Evolutionary conservation across 1,140 invertebrate genomes (phyloP).

Genomic region (Zaprionus gabonicus): DNA sequence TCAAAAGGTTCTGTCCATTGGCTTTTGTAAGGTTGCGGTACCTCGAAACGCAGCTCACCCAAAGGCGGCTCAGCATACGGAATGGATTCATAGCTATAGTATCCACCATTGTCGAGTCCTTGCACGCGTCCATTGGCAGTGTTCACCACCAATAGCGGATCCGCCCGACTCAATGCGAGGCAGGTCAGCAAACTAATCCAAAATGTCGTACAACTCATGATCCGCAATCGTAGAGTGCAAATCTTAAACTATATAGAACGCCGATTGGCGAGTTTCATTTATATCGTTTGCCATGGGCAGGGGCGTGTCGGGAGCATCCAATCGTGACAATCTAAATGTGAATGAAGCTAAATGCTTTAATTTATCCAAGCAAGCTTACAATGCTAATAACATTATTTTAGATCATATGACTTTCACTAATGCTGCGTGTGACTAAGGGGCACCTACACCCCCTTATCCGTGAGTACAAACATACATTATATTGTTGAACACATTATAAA

Average conservation of each 20-base stretch:
- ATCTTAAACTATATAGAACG: background rate
- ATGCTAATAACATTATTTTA: background rate
- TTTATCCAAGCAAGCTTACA: background rate
- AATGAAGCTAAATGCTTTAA: background rate
- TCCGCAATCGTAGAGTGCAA: background rate
- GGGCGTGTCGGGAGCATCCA: constrained; percentile 6
- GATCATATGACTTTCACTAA: background rate
- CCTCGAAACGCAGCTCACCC: constrained; percentile 18
- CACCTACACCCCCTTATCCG: background rate
- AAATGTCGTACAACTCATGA: background rate
- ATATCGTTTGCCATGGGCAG: background rate
- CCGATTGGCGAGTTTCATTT: background rate
- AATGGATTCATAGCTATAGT: constrained; percentile 84
- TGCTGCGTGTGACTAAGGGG: background rate
- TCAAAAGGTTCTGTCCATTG: constrained; percentile 44
- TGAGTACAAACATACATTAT: no score
- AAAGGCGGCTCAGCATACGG: constrained; percentile 27
- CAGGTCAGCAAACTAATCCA: constrained; percentile 3
- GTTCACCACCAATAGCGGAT: constrained; percentile 43
- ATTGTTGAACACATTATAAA: no score
- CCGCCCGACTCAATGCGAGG: background rate
- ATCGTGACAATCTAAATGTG: constrained; percentile 7
- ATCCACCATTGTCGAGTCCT: constrained; percentile 85
- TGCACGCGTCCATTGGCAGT: constrained; percentile 70
- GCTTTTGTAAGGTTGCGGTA: constrained; percentile 74